phyloP scores from a whole-genome alignment of 2,113 vertebrate genomes.

The Electrona antarctica region DNA sequence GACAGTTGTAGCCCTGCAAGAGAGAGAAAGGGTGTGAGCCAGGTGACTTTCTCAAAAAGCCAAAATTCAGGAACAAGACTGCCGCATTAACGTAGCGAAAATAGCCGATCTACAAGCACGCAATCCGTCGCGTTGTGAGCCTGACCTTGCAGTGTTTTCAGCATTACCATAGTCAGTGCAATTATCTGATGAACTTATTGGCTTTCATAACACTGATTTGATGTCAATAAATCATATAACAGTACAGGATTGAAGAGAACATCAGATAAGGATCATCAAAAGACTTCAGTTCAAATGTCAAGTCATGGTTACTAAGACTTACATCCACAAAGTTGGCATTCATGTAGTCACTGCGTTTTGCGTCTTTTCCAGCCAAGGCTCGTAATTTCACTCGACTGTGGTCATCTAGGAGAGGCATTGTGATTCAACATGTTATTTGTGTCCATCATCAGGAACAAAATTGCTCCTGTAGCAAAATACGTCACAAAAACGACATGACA shows the following conservation, averaged over 20 bases:
- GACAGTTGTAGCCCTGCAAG: conserved; percentile 94
- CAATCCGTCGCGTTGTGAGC: no score
- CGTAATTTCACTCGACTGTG: conserved; percentile 97
- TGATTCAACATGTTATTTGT: conserved; percentile 16
- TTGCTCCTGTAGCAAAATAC: conserved; percentile 31
- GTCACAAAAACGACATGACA: conserved; percentile 10
- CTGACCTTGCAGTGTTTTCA: no score
- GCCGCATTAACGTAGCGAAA: no score
- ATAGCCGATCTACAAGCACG: no score
- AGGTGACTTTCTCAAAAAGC: neutral
- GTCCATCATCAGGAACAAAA: conserved; percentile 43
- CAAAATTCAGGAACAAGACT: no score
- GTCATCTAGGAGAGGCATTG: conserved; percentile 84
- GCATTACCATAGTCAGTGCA: neutral
- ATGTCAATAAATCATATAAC: neutral
- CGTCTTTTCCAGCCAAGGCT: conserved; percentile 94
- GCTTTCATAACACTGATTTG: neutral
- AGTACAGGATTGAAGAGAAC: neutral
- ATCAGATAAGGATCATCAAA: neutral
- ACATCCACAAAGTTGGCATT: conserved; percentile 99
- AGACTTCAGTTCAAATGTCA: neutral
- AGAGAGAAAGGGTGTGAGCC: conserved; percentile 17
- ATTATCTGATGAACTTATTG: neutral
- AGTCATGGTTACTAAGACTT: conserved; percentile 73
- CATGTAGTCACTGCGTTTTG: conserved; percentile 99